Evolutionary conservation across 35 echinoderm and acorn worm species (phyloP).

Genomic region (Heliocidaris tuberculata): DNA sequence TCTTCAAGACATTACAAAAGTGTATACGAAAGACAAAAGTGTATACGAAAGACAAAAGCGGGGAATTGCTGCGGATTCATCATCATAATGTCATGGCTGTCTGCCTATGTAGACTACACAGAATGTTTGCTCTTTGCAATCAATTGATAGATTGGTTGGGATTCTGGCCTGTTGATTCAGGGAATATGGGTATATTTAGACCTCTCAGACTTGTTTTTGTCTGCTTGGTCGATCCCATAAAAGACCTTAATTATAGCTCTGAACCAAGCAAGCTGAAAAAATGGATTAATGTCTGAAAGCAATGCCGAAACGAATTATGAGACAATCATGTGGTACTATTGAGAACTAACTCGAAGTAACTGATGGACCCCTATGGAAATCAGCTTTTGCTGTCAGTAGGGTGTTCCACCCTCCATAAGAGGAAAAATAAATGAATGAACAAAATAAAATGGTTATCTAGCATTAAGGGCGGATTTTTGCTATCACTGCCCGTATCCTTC

Average conservation of each 20-base stretch:
- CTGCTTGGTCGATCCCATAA: background rate
- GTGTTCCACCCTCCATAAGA: no score
- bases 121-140: background rate
- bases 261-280: background rate
- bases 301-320: background rate
- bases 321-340: background rate
- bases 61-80: no score
- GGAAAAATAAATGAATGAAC: no score
- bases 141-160: background rate
- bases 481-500: no score
- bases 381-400: background rate
- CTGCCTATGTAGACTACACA: background rate
- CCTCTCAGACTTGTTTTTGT: background rate
- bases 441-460: no score
- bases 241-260: background rate
- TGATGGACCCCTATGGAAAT: background rate
- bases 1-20: no score
- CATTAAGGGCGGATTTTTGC: no score
- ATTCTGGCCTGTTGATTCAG: background rate
- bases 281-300: background rate
- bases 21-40: no score
- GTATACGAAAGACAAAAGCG: no score
- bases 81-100: no score
- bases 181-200: constrained; percentile 1
- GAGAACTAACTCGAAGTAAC: background rate